Conservation (phyloP, 2,113 vertebrate species). For the Caloenas nicobarica region DNA sequence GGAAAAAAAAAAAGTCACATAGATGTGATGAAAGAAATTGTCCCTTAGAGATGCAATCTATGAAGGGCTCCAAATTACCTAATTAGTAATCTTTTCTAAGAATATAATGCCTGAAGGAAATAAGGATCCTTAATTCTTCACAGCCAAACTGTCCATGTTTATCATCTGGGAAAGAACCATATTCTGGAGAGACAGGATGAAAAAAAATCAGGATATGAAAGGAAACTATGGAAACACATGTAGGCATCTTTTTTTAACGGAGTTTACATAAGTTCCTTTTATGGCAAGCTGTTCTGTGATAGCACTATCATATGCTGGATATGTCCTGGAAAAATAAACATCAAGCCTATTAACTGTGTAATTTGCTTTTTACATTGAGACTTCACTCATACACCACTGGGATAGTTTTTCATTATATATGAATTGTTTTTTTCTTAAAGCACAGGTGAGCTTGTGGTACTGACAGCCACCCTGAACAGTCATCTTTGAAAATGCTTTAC, state of each 20-base stretch:
- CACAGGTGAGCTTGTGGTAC: neutral
- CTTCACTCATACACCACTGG: neutral
- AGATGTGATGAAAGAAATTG: neutral
- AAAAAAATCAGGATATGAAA: neutral
- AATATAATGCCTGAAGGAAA: neutral
- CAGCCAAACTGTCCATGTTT: neutral
- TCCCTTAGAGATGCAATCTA: conserved; percentile 1
- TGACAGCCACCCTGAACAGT: neutral
- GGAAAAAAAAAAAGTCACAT: conserved; percentile 45
- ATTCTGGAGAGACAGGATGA: neutral
- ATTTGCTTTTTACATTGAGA: neutral
- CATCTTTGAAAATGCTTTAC: neutral
- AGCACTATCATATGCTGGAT: neutral
- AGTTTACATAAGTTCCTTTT: neutral
- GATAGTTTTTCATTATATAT: neutral
- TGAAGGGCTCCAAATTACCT: conserved; percentile 15
- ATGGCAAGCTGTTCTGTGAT: neutral
- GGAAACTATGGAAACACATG: neutral
- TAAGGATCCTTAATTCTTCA: neutral
- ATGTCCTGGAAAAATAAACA: neutral
- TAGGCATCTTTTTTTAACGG: neutral
- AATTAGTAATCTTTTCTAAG: conserved; percentile 29
- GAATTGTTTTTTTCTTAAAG: neutral
- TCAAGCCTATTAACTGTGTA: neutral
- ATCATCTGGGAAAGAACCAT: neutral